A percentile compares a stretch with the other conserved stretches of the same genome.
phyloP scores from a whole-genome alignment of 2,113 vertebrate species.

The Nyctereutes procyonoides region DNA sequence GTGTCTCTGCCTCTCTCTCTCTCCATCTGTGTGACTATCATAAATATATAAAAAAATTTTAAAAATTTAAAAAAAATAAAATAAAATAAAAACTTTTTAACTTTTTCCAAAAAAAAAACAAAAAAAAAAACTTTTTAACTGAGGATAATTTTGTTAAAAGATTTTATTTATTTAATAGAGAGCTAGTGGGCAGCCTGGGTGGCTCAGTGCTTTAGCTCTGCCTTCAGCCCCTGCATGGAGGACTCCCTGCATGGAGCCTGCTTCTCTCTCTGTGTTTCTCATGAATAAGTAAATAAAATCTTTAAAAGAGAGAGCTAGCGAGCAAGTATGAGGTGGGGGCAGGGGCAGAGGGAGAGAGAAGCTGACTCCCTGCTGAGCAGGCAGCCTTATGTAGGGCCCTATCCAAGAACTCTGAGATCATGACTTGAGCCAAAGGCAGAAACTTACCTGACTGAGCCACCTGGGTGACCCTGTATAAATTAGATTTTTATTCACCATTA shows the following conservation, averaged over 20 bases:
- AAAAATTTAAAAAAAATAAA: too few relatives aligned
- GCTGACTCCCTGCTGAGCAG: neutral
- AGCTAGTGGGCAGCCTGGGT: neutral
- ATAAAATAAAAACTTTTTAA: too few relatives aligned
- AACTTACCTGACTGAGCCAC: neutral
- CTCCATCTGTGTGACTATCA: too few relatives aligned
- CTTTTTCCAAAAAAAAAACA: neutral
- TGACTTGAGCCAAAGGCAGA: neutral
- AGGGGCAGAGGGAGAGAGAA: neutral
- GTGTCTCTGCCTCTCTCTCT: too few relatives aligned
- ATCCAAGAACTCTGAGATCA: neutral
- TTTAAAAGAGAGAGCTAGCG: neutral
- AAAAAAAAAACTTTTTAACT: conserved; percentile 44
- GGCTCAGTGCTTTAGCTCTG: too few relatives aligned
- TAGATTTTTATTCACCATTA: conserved; percentile 47
- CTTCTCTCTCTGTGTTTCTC: too few relatives aligned
- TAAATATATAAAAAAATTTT: too few relatives aligned
- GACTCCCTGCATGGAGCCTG: too few relatives aligned
- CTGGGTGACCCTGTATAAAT: neutral
- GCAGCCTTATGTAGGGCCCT: neutral
- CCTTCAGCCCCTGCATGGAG: too few relatives aligned
- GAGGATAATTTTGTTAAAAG: neutral
- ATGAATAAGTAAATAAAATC: too few relatives aligned
- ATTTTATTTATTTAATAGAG: neutral
- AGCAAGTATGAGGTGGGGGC: neutral